phyloP scores from a whole-genome alignment of 2,888 invertebrate species.

The Leptarthrus brevirostris region DNA sequence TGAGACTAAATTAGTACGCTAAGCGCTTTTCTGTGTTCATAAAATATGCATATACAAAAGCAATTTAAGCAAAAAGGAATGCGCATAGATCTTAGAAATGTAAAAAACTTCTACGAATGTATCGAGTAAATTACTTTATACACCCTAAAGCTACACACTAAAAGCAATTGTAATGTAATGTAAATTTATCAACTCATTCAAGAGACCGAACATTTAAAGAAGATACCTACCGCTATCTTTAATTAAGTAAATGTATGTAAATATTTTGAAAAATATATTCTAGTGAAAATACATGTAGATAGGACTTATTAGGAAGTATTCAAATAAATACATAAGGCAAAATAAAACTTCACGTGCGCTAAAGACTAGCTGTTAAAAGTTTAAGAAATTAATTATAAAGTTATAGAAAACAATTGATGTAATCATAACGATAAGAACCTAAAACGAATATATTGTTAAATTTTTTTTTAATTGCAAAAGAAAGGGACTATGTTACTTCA shows the following conservation, averaged over 20 bases:
- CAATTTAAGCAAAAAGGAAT: no score
- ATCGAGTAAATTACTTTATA: neutral
- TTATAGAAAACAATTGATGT: neutral
- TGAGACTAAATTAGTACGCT: conserved; percentile 6
- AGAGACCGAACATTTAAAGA: no score
- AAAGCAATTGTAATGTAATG: neutral
- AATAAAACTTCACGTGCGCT: neutral
- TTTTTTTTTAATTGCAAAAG: no score
- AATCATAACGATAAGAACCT: neutral
- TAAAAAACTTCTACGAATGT: no score
- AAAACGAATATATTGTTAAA: conserved; percentile 4
- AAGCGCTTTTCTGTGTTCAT: conserved; percentile 34
- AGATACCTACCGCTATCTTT: no score
- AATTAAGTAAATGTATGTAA: neutral
- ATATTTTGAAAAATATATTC: neutral
- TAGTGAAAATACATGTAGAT: neutral
- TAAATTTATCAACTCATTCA: no score
- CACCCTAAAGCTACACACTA: neutral
- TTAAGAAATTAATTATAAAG: no score
- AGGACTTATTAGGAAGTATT: neutral
- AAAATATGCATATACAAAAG: neutral
- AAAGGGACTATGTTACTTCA: no score
- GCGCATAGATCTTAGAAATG: neutral
- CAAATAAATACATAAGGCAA: neutral
- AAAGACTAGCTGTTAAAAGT: conserved; percentile 12